phyloP scores from a whole-genome alignment of 2,797 vertebrate species.

The Catamblyrhynchus diadema region DNA sequence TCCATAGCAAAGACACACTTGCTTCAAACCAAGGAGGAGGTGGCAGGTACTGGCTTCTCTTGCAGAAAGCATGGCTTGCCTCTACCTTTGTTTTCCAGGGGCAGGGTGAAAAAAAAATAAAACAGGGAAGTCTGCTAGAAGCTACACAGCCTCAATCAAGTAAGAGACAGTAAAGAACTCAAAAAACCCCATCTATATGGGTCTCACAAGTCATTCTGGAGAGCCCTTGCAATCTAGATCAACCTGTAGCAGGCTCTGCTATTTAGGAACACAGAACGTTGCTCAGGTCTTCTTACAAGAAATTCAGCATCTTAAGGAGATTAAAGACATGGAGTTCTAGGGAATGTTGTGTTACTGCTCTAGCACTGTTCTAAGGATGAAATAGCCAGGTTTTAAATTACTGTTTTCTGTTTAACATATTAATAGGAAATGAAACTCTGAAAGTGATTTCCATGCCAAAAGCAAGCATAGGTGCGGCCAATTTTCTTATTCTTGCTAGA shows the following conservation, averaged over 20 bases:
- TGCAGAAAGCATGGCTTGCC: background rate
- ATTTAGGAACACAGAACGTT: background rate
- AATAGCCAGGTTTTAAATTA: conserved; percentile 36
- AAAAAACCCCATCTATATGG: background rate
- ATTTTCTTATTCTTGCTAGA: conserved; percentile 39
- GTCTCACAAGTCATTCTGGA: background rate
- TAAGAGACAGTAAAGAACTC: background rate
- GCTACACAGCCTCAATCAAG: background rate
- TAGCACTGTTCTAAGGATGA: conserved; percentile 23
- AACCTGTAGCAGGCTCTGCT: background rate
- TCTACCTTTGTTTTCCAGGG: background rate
- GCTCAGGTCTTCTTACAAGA: background rate
- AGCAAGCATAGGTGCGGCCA: conserved; percentile 41
- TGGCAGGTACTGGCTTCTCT: background rate
- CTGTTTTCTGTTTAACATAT: conserved; percentile 51
- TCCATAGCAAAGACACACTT: background rate
- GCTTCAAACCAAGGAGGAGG: background rate
- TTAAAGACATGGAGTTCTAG: background rate
- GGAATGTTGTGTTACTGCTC: background rate
- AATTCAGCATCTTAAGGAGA: background rate
- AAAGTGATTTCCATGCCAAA: conserved; percentile 30
- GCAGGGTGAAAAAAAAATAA: background rate
- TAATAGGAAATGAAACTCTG: conserved; percentile 47
- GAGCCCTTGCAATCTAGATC: background rate
- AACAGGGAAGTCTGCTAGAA: background rate